Base-by-base conservation (phyloP, 2,888 invertebrate genomes). In the Heliconius charithonia region DNA sequence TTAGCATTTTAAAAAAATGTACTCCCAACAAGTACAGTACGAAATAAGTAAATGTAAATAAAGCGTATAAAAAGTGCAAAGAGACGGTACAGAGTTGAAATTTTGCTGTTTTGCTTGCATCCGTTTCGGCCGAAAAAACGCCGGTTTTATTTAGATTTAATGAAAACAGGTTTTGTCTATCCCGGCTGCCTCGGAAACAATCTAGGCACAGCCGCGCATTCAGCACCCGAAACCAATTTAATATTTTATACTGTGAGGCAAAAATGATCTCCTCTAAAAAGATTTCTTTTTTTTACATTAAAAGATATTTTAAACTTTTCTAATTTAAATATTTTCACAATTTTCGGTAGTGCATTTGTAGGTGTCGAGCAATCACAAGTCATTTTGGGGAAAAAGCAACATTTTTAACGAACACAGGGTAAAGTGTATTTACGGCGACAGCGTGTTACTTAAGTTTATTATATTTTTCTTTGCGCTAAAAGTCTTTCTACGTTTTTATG, bases 161-260 rank as follows among this genome's bases (percentile, higher is more conserved):
- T 76, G 76, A 79, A 76, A 72, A 72, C 72, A 72, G 62, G 67
- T 76, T 78, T 79, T 71, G 70, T 72, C 72, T 73, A 76, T 76
- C 67, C 76, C 72, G 76, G 67, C 67, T 51, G 65, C 51, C 45
- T 75, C 75, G 78, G 70, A 75, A 65, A 70, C 75, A 75, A 78
- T 78, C 63, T 51, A 37, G 63, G 51, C 29, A 19, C 70, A 3
- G 69, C 56, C 62, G 75, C 66, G 51, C 66, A 65, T 72, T 65
- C 45, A 77, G 63, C 69, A 51, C 51, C 29, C 77, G 51, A 45
- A 77, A 72, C 71, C 32, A 63, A 45, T 72, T 72, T 56, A 37
- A 77, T 63, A 77, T 77, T 77, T 51, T 66, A 72, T 51, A 65
- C 32, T 32, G 19, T 25, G 56, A 29, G 25, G 32, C 56, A 72